Evolutionary conservation across 2,113 vertebrate species (phyloP), one percentile per base, ranked within the genome.

Genomic region (Oxyruncus cristatus): DNA sequence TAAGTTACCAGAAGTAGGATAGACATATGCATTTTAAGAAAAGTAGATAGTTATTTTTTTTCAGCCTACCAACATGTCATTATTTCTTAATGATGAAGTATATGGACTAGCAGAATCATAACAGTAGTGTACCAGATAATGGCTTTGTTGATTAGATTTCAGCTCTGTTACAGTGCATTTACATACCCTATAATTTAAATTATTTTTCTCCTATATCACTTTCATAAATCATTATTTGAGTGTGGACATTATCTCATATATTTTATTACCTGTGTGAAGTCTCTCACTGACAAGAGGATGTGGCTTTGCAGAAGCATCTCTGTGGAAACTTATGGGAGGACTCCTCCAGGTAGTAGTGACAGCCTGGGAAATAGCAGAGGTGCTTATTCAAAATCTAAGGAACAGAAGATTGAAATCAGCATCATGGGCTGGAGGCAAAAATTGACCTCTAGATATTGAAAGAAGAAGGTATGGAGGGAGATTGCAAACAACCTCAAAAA

Each of bases 401-500:
- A 74, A 58, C 2, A 22, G 30, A 44, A 93, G 68, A 74, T 5
- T 76, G 58, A 93, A 82, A 85, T 15, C 28, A 83, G 17, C 15
- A 28, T 88, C 5, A 2, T 53, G 42, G 59, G 18, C 55, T 86
- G 27, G 72, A 84, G 63, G 72, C 46, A 91, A 88, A 35, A 80
- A 67, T 30, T 93, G 82, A 55, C 79, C 56, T 80, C 70, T 78
- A 56, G 47, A 33, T 74, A 59, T 52, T 89, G 76, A 91, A 78
- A 71, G 52, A 81, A 87, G 86, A 65, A 74, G 35, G 30, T 67
- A 82, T 21, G 7, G 19, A 52, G 22, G 20, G 14, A 77, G 73
- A 78, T 6, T 68, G 52, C 92, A 89, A 92, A 94, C 65, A 85
- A 46, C 49, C 88, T 77, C 88, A 49, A 78, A 96, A 95, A 81